Evolutionary conservation across 1,140 invertebrate genomes (phyloP), one percentile per base, ranked within the genome.

Genomic region (Planococcus citri): DNA sequence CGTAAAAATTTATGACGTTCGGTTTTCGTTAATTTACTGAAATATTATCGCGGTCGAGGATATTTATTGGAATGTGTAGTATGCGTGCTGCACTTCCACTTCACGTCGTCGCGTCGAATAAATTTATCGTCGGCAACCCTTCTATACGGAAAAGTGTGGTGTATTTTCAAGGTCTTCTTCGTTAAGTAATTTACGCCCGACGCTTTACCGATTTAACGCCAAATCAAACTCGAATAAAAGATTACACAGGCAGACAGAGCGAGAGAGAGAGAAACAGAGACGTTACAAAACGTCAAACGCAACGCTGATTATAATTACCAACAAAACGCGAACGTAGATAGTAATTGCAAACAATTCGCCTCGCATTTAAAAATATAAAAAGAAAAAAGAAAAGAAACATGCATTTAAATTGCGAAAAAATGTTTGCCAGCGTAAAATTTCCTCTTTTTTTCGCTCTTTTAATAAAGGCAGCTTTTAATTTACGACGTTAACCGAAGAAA

Each of bases 381-480:
- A n/a, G n/a, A n/a, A n/a, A n/a, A n/a, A n/a, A n/a, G n/a, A n/a
- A n/a, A 51, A 51, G 41, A 51, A 51, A 51, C 41, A 51, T 51
- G 41, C 41, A 51, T 51, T 51, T 51, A 51, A 51, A 51, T 51
- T 51, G 41, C 41, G 41, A 51, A 51, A 51, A n/a, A 33, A 51
- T 17, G 41, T 51, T 51, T 20, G n/a, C 10, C 41, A 20, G 10
- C 41, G 41, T 51, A 20, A 51, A 51, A 51, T 64, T 64, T 64
- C 60, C 21, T 27, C 24, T 64, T 64, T 64, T 64, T 64, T 17
- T 22, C 24, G 17, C 25, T 22, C 17, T 60, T 60, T 60, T 60
- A 60, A 60, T 64, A 64, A 22, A 64, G 60, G 60, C 60, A 64
- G 60, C 60, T 64, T 64, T 64, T 64, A 64, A 64, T 64, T 64